Base-by-base conservation (phyloP, 1,140 invertebrate genomes). In the Muscidifurax raptorellus region DNA sequence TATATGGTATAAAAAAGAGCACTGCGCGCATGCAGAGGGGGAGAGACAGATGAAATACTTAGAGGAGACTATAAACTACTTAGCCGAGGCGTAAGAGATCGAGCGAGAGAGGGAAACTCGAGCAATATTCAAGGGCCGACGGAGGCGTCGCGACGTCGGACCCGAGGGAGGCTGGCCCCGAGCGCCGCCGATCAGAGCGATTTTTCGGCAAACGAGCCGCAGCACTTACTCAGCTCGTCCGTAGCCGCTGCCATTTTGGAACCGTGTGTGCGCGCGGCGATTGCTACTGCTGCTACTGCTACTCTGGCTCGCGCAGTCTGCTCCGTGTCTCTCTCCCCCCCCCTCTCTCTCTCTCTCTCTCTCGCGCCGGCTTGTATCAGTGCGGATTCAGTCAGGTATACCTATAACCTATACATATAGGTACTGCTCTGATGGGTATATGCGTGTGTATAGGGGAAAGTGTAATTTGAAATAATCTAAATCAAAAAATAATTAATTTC, bases 181-280 rank as follows among this genome's bases (percentile, higher is more conserved):
- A 22, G 66, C 28, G 5, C 22, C 22, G 52, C 18, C 15, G 18
- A 22, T n/a, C 52, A n/a, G 52, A 18, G 1, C 22, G n/a, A 18
- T 71, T 47, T 85, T 82, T 22, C 13, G 5, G 4, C 9, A 25
- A 84, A 84, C 84, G 84, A 87, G 25, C 52, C 27, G 25, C 76
- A 86, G 44, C 87, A 93, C 92, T 93, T 91, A 94, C 94, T 92
- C 87, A 94, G 89, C 89, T 94, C 94, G 84, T 94, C 93, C 78
- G 93, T 93, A 86, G 92, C 91, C 72, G 90, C 91, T 90, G 93
- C 93, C 94, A 94, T 94, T 90, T 93, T 92, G 90, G 87, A 90
- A 90, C 80, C 83, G 80, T 47, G 71, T 71, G 40, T 52, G 69
- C 80, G 69, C 80, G 67, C 80, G 69, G 13, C 77, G 77, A 32